Evolutionary conservation across 2,113 vertebrate species (phyloP), one percentile per base, ranked within the genome.

Genomic region (Vidua chalybeata): DNA sequence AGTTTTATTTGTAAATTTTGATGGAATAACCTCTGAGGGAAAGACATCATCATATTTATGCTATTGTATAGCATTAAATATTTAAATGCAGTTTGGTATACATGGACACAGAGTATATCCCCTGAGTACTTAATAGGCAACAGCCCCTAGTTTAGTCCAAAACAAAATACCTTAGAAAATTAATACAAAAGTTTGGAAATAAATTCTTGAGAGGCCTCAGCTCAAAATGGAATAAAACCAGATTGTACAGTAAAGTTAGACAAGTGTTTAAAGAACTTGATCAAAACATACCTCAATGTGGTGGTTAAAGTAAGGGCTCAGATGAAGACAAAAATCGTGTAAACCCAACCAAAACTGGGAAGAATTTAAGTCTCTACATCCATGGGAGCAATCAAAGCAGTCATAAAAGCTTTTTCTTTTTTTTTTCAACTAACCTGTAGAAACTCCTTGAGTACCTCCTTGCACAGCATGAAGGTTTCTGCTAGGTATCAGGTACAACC

Each of bases 101-200:
- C 12, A 69, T 13, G 10, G 30, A 51, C 63, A 63, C 2, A 76
- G 37, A 45, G 9, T 43, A 13, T 33, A 55, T 84, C 6, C 62
- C 45, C 46, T 35, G 31, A 69, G 39, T 11, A 54, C n/a, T n/a
- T 21, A 19, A 30, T 5, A 76, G 17, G 13, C n/a, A 89, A 54
- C 11, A 30, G 9, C 21, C 10, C 24, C 22, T 41, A 84, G 18
- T 7, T 66, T 17, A 74, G 37, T 58, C 51, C 31, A 51, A 91
- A 89, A 66, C 11, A 87, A 81, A 84, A 81, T 71, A 54, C 24
- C 49, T 55, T 74, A 77, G 30, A 69, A 89, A 94, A 84, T 68
- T 48, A 59, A 63, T 62, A 56, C 3, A 28, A n/a, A 83, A 66
- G 1, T 74, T 81, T 58, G 20, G 39, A 81, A 84, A 66, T 13